Evolutionary conservation across 2,888 invertebrate genomes (phyloP), one percentile per base, ranked within the genome.

Genomic region (Ametastegia equiseti): DNA sequence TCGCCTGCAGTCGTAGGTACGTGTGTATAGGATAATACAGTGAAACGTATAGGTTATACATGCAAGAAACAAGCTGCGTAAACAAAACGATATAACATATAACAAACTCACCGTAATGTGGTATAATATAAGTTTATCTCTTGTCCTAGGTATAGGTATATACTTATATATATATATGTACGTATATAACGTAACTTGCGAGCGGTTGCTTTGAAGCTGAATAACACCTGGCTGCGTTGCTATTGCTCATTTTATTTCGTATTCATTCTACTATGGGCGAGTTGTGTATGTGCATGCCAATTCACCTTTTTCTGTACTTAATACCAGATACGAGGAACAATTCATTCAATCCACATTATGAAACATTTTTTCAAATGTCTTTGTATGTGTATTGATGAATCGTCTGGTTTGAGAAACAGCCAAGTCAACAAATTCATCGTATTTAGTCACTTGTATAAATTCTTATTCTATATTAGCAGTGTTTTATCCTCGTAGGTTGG

Each of bases 11-110:
- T n/a, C 15, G 7, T 30, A 69, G 6, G 36, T 47, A 11, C 3
- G 4, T 42, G 11, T 11, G 30, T 30, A 33, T 13, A n/a, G n/a
- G n/a, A 13, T 33, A 54, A 33, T 30, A 63, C n/a, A n/a, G n/a
- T n/a, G n/a, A n/a, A n/a, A 30, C 7, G 13, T 63, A 33, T 63
- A 33, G 11, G 27, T 33, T 6, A n/a, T 33, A n/a, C n/a, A 63
- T 33, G 63, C 9, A 13, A 6, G 33, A 33, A 42, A 42, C 11
- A 69, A 69, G 69, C 42, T 69, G 69, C 23, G 69, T 69, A 42
- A 69, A 69, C 23, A 69, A n/a, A 69, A 69, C 42, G 69, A 42
- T 69, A 42, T 23, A 42, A 42, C 39, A 33, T 27, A 23, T 69
- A 23, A 13, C 30, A 36, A 69, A 42, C 69, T 45, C 23, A 39